Percentiles rank a stretch among this genome's conserved stretches.
These are phyloP conservation scores for Coregonus suidteri DNA, from an alignment of 2,797 vertebrate genomes.

Conservation along the genomic window DNA sequence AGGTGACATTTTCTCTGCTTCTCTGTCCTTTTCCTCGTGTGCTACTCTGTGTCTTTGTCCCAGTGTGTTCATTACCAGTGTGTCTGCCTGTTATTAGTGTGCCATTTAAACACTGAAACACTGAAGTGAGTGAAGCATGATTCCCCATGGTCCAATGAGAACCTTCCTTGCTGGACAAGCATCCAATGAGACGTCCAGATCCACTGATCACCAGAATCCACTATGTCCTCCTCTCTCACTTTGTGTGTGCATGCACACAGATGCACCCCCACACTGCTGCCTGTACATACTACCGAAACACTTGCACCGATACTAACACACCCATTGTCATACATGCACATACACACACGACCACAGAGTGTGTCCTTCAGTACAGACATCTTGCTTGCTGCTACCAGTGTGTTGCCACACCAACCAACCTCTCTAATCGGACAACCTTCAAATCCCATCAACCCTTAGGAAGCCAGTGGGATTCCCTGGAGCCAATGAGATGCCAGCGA, in stretches of 20 bases:
- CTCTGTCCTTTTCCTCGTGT: background rate
- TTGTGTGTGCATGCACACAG: constrained; percentile 51
- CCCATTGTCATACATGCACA: constrained; percentile 43
- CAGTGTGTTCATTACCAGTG: constrained; percentile 51
- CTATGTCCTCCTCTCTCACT: constrained; percentile 46
- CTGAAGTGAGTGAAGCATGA: constrained; percentile 60
- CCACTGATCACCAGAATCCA: constrained; percentile 25
- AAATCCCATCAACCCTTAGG: constrained; percentile 79
- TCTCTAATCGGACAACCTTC: constrained; percentile 80
- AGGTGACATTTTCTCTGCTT: background rate
- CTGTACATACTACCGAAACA: constrained; percentile 45
- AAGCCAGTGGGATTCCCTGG: constrained; percentile 83
- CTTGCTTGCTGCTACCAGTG: constrained; percentile 58
- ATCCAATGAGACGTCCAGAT: constrained; percentile 6
- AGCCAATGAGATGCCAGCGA: constrained; percentile 83
- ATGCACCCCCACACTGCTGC: constrained; percentile 43
- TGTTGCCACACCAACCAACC: constrained; percentile 61
- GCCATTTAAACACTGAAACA: background rate
- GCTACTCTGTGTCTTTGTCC: constrained; percentile 30
- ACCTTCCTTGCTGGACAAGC: constrained; percentile 54
- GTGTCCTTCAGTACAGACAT: constrained; percentile 44
- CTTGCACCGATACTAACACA: constrained; percentile 50
- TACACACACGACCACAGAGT: background rate
- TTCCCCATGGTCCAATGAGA: constrained; percentile 63
- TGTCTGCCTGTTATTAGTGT: constrained; percentile 44